Percentiles rank a stretch among this genome's conserved stretches.
Conservation (phyloP, 2,113 vertebrate species). For the Hydrolagus affinis region DNA sequence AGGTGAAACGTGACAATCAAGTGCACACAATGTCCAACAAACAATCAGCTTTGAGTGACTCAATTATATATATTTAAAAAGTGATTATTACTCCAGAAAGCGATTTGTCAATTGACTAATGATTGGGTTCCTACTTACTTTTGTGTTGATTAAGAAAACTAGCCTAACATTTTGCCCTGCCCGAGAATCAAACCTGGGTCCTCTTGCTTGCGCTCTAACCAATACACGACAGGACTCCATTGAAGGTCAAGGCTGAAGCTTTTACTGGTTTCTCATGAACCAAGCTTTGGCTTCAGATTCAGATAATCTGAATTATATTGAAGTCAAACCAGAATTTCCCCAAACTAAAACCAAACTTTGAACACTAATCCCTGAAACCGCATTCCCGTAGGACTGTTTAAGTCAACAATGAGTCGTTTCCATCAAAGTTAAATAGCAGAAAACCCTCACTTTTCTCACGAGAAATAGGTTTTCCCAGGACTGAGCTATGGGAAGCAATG, state of each 20-base stretch:
- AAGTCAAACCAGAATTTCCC: background rate
- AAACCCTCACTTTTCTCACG: background rate
- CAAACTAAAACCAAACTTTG: background rate
- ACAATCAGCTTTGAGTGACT: no score
- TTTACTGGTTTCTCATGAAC: background rate
- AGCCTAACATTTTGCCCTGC: no score
- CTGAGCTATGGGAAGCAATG: background rate
- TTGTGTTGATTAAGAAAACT: no score
- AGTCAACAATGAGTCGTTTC: background rate
- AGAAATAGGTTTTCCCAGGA: background rate
- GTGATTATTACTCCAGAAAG: no score
- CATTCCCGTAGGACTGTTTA: background rate
- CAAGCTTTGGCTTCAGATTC: constrained; percentile 9
- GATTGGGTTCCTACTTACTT: no score
- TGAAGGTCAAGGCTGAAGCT: background rate
- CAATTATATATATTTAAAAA: no score
- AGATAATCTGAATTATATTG: background rate
- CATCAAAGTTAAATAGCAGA: background rate
- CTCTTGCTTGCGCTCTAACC: no score
- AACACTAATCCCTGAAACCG: background rate
- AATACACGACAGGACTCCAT: no score
- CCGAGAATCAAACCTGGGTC: no score
- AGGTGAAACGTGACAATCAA: no score
- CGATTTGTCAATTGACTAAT: no score
- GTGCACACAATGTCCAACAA: no score